phyloP scores from a whole-genome alignment of 2,797 vertebrate species.

The Artibeus jamaicensis region DNA sequence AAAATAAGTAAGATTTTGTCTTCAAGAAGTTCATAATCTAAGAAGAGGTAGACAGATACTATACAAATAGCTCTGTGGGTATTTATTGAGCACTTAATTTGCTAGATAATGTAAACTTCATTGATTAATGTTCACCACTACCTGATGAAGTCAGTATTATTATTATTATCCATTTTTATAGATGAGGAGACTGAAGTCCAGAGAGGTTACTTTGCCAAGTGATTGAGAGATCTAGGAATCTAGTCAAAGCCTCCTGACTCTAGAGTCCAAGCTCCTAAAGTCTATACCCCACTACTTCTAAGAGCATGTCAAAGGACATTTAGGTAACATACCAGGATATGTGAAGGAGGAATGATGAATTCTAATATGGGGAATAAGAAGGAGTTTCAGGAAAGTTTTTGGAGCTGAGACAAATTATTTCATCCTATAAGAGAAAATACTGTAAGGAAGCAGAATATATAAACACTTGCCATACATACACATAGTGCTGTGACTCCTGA shows the following conservation, averaged over 20 bases:
- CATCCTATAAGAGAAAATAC: background rate
- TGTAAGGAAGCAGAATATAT: background rate
- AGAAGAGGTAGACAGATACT: background rate
- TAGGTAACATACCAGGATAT: background rate
- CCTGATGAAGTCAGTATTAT: background rate
- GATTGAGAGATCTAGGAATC: background rate
- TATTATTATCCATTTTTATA: background rate
- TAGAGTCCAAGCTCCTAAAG: background rate
- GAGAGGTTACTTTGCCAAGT: background rate
- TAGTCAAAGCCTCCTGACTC: background rate
- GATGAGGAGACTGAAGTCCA: background rate
- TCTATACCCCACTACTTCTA: background rate
- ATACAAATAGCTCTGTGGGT: background rate
- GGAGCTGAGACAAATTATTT: background rate
- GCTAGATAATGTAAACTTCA: background rate
- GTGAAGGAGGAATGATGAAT: background rate
- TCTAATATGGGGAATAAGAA: background rate
- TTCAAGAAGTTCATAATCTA: background rate
- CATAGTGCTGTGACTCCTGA: background rate
- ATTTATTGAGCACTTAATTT: background rate
- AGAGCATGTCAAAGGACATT: background rate
- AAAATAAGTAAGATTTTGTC: background rate
- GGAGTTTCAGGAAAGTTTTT: background rate
- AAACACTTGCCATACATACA: background rate
- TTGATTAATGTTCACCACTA: background rate